Evolutionary conservation across 1,140 invertebrate species (phyloP), one percentile per base, ranked within the genome.

Genomic region (Eumeta japonica): DNA sequence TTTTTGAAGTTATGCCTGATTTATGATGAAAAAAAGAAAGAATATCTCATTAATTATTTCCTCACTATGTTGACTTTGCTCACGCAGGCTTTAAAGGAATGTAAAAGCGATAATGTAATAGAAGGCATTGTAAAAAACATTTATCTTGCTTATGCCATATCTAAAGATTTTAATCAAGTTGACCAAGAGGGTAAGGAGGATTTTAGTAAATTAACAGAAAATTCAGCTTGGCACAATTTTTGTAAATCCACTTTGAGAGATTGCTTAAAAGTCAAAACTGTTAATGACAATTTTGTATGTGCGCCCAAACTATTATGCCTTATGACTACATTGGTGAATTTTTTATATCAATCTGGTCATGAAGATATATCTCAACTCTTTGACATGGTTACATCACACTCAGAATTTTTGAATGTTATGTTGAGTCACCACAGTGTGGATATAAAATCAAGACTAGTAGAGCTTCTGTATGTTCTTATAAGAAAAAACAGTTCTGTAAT

Each of bases 361-460:
- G 71, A 80, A 5, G 79, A 83, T 43, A 67, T 77, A 0, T 72
- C 73, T 11, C 73, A 75, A 10, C 55, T 88, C 16, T 84, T 86
- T 42, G 85, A 88, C 47, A 86, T 88, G 85, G 77, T 82, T n/a
- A 79, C 81, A 10, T 82, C 83, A 1, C 86, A 89, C 71, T 87
- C 86, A 0, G 83, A 86, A 49, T 87, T 87, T 58, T 63, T 85
- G 18, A 83, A 85, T 46, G 73, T 84, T 0, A 80, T 86, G 71
- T 45, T 85, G 2, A 77, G 74, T 34, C 46, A 62, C 16, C 52
- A 73, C 45, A 43, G 76, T 62, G 61, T 74, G 52, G 75, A 78
- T 28, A 75, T 76, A 4, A 83, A 83, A 53, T 74, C 75, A 2
- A 68, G 81, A 53, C 50, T 89, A 7, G 46, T 85, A 10, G 73